Evolutionary conservation across 2,113 vertebrate genomes (phyloP).

Genomic region (Holacanthus passer): DNA sequence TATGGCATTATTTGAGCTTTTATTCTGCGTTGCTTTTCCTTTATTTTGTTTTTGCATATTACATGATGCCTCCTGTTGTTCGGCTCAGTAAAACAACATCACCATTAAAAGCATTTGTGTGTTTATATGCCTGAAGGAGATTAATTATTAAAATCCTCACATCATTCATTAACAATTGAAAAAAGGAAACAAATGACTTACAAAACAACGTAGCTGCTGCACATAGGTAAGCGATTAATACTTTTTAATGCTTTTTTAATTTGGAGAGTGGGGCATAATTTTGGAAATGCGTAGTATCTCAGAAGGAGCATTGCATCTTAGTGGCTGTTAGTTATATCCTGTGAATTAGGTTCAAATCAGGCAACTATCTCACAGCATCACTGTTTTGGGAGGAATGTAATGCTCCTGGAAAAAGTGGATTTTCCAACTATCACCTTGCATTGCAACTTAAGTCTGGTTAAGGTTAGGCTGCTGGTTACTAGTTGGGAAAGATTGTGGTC

Average conservation of each 20-base stretch:
- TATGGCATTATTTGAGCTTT: conserved; percentile 53
- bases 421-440: background rate
- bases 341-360: conserved; percentile 20
- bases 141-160: conserved; percentile 72
- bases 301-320: background rate
- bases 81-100: conserved; percentile 51
- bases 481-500: background rate
- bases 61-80: conserved; percentile 71
- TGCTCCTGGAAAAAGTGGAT: background rate
- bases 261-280: background rate
- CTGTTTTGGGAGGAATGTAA: background rate
- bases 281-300: conserved; percentile 5
- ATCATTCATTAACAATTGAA: conserved; percentile 76
- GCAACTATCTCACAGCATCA: background rate
- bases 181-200: conserved; percentile 50
- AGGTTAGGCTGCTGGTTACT: conserved; percentile 7
- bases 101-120: conserved; percentile 82
- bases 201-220: conserved; percentile 37
- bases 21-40: conserved; percentile 26
- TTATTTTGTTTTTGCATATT: conserved; percentile 71
- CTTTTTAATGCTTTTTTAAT: conserved; percentile 28
- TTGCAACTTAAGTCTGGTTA: background rate
- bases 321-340: conserved; percentile 11
- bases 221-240: conserved; percentile 49
- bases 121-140: conserved; percentile 73